A percentile compares a stretch with the other conserved stretches of the same genome.
Conservation (phyloP, 2,113 vertebrate genomes). For the Heterochromis multidens region DNA sequence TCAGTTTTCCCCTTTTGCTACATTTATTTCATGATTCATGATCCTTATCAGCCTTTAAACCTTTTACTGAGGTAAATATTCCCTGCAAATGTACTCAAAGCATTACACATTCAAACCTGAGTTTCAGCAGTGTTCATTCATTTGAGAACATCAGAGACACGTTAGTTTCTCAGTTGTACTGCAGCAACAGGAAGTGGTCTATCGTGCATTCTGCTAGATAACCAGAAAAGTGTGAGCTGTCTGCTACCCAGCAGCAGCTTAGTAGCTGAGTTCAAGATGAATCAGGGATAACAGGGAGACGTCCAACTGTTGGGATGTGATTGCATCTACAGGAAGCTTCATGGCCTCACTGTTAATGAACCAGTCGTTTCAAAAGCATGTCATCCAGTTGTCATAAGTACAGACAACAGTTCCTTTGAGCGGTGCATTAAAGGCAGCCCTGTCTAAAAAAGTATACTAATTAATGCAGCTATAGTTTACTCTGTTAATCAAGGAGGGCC, state of each 20-base stretch:
- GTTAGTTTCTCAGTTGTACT: background rate
- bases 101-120: background rate
- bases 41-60: background rate
- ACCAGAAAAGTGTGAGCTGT: background rate
- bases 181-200: constrained; percentile 50
- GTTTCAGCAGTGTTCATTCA: background rate
- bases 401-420: background rate
- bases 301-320: background rate
- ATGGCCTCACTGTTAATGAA: constrained; percentile 21
- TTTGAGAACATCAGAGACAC: background rate
- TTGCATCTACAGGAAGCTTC: constrained; percentile 56
- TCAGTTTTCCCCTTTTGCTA: background rate
- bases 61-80: background rate
- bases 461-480: background rate
- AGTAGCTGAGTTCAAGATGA: background rate
- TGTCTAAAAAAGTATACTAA: background rate
- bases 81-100: background rate
- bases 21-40: background rate
- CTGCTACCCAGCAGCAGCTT: background rate
- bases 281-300: background rate
- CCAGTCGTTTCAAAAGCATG: constrained; percentile 6
- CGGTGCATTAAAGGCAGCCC: background rate
- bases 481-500: background rate
- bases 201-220: constrained; percentile 3
- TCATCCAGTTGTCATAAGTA: constrained; percentile 1